A percentile compares a stretch with the other conserved stretches of the same genome.
Conservation (phyloP, 2,888 invertebrate genomes). For the Agapostemon virescens region DNA sequence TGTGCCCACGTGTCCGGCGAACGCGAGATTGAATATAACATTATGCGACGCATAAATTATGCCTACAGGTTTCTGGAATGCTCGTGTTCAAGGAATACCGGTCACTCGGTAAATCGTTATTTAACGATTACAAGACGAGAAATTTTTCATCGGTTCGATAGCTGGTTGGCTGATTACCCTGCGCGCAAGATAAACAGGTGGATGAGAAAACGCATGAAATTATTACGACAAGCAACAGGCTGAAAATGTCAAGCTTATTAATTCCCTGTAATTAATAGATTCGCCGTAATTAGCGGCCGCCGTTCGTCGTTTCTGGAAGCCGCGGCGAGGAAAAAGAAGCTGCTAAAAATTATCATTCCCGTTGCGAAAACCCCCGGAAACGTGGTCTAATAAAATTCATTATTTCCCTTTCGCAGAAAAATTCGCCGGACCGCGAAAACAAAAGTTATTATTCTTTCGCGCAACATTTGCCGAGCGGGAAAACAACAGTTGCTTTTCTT, state of each 20-base stretch:
- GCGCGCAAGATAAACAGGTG: constrained; percentile 22
- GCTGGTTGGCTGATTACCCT: background rate
- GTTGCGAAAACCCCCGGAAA: too few species aligned
- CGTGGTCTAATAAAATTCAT: too few species aligned
- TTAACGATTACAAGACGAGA: background rate
- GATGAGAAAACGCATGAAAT: constrained; percentile 22
- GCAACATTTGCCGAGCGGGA: background rate
- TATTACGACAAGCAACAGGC: constrained; percentile 34
- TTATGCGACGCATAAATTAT: background rate
- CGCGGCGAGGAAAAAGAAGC: background rate
- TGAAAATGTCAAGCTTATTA: constrained; percentile 31
- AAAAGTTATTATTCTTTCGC: constrained; percentile 5
- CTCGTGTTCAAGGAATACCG: background rate
- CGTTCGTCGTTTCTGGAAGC: background rate
- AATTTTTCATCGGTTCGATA: background rate
- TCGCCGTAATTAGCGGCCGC: background rate
- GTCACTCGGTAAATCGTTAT: constrained; percentile 15
- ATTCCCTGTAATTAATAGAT: constrained; percentile 16
- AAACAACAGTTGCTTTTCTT: background rate
- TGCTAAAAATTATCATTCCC: too few species aligned
- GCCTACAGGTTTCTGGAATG: constrained; percentile 8
- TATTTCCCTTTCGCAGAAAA: too few species aligned
- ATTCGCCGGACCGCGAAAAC: too few species aligned
- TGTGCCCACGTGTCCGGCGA: background rate
- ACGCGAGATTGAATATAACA: constrained; percentile 3